A percentile compares a stretch with the other conserved stretches of the same genome.
Evolutionary conservation across 1,140 invertebrate genomes (phyloP).

Genomic region (Pentalonia nigronervosa): DNA sequence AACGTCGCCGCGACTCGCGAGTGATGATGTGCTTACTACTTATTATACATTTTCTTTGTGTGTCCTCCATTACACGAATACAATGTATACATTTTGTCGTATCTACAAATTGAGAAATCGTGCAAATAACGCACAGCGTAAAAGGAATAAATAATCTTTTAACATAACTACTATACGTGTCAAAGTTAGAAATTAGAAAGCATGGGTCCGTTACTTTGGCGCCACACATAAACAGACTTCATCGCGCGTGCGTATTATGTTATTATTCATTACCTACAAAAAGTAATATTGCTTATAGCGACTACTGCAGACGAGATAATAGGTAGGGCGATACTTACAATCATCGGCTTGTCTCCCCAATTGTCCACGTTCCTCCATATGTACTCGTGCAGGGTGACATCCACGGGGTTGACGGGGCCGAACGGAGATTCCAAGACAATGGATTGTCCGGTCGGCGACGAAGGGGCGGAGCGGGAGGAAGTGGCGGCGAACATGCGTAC

Average conservation of each 20-base stretch:
- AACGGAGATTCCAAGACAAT: slow-evolving; percentile 64
- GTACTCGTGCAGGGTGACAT: slow-evolving; percentile 67
- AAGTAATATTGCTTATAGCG: too few relatives aligned
- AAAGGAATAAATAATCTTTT: too few relatives aligned
- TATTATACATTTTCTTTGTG: not conserved
- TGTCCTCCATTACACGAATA: not conserved
- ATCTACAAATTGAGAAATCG: not conserved
- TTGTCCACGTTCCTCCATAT: slow-evolving; percentile 67
- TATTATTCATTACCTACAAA: too few relatives aligned
- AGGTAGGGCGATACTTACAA: slow-evolving; percentile 66
- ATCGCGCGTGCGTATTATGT: too few relatives aligned
- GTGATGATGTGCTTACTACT: too few relatives aligned
- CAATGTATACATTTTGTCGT: not conserved
- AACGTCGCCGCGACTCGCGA: not conserved
- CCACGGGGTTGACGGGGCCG: slow-evolving; percentile 66
- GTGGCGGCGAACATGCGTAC: not conserved
- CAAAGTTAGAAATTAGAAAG: not conserved
- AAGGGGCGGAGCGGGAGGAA: not conserved
- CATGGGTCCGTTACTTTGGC: not conserved
- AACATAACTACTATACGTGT: too few relatives aligned
- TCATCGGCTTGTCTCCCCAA: slow-evolving; percentile 67
- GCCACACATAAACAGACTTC: not conserved
- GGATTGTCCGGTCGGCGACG: not conserved
- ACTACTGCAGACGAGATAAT: too few relatives aligned
- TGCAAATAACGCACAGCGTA: not conserved